phyloP scores from a whole-genome alignment of 2,888 invertebrate genomes.

The Lithophane socia region DNA sequence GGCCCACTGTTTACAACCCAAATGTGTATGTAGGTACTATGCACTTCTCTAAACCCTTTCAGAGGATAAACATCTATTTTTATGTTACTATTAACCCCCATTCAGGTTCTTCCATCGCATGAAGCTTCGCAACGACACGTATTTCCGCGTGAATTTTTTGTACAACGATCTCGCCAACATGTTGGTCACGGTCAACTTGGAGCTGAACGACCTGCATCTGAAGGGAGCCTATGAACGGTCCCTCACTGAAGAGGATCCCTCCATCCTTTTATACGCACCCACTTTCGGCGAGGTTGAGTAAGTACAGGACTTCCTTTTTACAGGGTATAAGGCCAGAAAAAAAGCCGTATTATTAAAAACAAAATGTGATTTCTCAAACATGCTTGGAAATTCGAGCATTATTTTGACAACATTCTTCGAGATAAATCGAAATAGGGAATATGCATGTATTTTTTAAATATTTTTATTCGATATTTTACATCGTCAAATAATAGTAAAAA shows the following conservation, averaged over 20 bases:
- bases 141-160: conserved; percentile 74
- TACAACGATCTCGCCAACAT: conserved; percentile 75
- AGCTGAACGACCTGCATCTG: conserved; percentile 80
- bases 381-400: no score
- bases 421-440: no score
- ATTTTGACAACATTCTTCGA: no score
- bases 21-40: background rate
- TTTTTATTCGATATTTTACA: no score
- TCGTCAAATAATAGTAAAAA: no score
- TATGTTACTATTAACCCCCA: background rate
- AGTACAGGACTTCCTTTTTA: conserved; percentile 53
- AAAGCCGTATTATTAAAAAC: background rate
- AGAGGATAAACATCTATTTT: background rate
- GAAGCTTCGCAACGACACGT: conserved; percentile 83
- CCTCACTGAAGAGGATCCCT: conserved; percentile 67
- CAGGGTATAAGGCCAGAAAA: background rate
- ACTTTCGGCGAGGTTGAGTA: conserved; percentile 80
- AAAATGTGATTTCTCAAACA: background rate
- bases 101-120: conserved; percentile 84
- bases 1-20: no score
- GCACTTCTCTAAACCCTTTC: background rate
- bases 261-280: conserved; percentile 75
- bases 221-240: conserved; percentile 80
- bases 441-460: no score
- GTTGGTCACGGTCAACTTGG: conserved; percentile 68